Evolutionary conservation across 2,888 invertebrate species (phyloP), one percentile per base, ranked within the genome.

Genomic region (Phyllotreta striolata): DNA sequence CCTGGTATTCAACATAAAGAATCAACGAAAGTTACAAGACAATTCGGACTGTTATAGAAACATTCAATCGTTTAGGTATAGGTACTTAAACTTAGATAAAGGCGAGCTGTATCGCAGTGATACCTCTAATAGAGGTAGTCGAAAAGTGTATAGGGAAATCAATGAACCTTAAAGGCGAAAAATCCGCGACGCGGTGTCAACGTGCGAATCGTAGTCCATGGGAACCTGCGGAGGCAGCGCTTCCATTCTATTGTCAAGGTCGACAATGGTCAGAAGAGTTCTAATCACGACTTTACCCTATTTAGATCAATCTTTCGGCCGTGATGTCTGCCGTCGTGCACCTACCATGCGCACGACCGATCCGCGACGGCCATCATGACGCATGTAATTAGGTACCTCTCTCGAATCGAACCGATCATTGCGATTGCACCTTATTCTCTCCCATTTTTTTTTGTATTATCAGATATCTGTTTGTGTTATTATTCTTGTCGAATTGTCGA

Each of bases 201-300:
- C 43, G 47, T 57, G 57, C 49, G 64, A 64, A 68, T 51, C 56
- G 52, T 62, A 68, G 64, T 61, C 24, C 66, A 66, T 68, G 64
- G 59, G 64, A 62, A 63, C 58, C 55, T 3, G 37, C 37, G 54
- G 51, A 58, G 64, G 60, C 62, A 62, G 54, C 66, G 64, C 63
- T 64, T 68, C 47, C 69, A 63, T 66, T 61, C 67, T 71, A 76
- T 75, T 76, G 77, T 76, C 77, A 77, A 77, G 77, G 77, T 74
- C 76, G 74, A 71, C 74, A 74, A 73, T 71, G 70, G 73, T 70
- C 64, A 60, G 61, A 66, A 74, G 72, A 76, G 73, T 74, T 76
- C 70, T 72, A 72, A 72, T 75, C 76, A 77, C 77, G 77, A 77
- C 73, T 77, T 75, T 76, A 76, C 75, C 75, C 75, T 75, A 77